These are phyloP conservation scores for Trachemys scripta DNA, from an alignment of 2,113 vertebrate genomes.

Conservation along the genomic window DNA sequence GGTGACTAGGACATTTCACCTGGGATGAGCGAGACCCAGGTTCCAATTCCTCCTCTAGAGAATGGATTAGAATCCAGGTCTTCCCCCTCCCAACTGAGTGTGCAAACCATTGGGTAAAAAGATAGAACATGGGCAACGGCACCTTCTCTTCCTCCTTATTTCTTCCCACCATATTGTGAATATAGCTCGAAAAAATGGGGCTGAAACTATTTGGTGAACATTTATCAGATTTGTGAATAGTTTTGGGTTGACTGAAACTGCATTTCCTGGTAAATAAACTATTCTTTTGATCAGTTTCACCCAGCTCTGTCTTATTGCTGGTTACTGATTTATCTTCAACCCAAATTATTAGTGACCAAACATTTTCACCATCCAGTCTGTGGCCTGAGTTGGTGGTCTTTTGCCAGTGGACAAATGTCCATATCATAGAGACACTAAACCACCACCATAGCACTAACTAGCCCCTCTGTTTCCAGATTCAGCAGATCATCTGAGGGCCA, in stretches of 20 bases:
- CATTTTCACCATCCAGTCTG: not conserved
- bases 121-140: too few relatives aligned
- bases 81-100: too few relatives aligned
- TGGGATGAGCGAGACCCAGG: too few relatives aligned
- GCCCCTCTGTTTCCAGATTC: not conserved
- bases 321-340: not conserved
- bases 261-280: not conserved
- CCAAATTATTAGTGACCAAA: not conserved
- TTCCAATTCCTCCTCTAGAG: too few relatives aligned
- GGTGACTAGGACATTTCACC: too few relatives aligned
- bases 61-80: too few relatives aligned
- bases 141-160: too few relatives aligned
- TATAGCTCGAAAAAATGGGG: too few relatives aligned
- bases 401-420: not conserved
- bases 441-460: not conserved
- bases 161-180: too few relatives aligned
- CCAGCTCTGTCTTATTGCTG: not conserved
- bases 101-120: too few relatives aligned
- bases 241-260: not conserved
- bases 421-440: not conserved
- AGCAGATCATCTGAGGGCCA: not conserved
- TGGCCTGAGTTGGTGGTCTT: fast-evolving
- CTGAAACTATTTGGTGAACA: too few relatives aligned
- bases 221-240: not conserved
- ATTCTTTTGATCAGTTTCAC: not conserved